A percentile compares a stretch with the other conserved stretches of the same genome.
Evolutionary conservation across 2,888 invertebrate species (phyloP).

Genomic region (Trypoxylon attenuatum): DNA sequence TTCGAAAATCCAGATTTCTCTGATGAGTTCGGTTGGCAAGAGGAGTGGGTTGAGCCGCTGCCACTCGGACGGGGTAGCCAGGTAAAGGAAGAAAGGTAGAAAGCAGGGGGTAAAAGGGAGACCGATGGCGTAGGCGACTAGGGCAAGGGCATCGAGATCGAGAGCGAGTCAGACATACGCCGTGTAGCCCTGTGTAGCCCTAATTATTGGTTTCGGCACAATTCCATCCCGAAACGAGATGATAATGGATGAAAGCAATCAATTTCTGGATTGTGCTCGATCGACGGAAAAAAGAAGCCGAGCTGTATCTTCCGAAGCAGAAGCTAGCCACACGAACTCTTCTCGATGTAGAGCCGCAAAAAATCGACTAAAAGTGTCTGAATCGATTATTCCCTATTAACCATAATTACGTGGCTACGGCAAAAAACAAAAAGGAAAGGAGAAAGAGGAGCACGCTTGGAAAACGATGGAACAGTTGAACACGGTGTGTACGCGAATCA

Average conservation of each 20-base stretch:
- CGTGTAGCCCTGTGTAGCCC: constrained; percentile 41
- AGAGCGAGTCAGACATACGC: background rate
- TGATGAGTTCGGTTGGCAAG: constrained; percentile 18
- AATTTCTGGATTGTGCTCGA: constrained; percentile 58
- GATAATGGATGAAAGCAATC: constrained; percentile 71
- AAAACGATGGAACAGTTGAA: too few relatives aligned
- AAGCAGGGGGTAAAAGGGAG: background rate
- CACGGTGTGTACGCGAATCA: background rate
- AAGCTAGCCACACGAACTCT: constrained; percentile 17
- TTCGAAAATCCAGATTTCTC: constrained; percentile 7
- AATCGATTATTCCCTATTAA: constrained; percentile 4
- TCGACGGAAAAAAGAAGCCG: constrained; percentile 34
- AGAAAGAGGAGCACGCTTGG: background rate
- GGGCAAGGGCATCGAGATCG: constrained; percentile 44
- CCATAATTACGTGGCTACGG: background rate
- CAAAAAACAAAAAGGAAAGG: background rate
- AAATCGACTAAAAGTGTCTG: background rate
- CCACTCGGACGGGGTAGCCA: constrained; percentile 27
- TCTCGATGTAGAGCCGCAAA: constrained; percentile 8
- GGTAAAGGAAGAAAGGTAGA: constrained; percentile 40
- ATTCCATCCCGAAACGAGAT: constrained; percentile 65
- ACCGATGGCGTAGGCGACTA: constrained; percentile 36
- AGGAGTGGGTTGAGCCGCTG: constrained; percentile 44
- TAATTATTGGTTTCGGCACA: constrained; percentile 68
- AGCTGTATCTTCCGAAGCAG: constrained; percentile 1